Evolutionary conservation across 30 jellyfish, hydroid and myxozoan genomes (phyloP).

Genomic region (Clytia hemisphaerica): DNA sequence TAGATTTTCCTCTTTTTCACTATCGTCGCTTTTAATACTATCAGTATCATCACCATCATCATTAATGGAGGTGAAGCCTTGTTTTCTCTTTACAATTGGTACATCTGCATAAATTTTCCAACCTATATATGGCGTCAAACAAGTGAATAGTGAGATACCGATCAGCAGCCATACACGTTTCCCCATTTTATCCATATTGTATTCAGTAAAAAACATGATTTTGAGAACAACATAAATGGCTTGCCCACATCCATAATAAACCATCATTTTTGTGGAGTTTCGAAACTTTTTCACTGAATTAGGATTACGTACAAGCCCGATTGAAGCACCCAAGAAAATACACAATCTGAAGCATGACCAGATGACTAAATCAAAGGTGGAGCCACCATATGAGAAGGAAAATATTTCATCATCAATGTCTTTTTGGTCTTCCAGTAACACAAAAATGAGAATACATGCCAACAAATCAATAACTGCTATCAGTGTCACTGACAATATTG

Average conservation of each 20-base stretch:
- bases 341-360: conserved; percentile 45
- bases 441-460: neutral
- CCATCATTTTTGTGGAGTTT: neutral
- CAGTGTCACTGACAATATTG: neutral
- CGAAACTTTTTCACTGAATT: conserved; percentile 19
- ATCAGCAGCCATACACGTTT: conserved; percentile 24
- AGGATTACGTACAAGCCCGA: conserved; percentile 32
- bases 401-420: neutral
- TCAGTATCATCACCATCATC: conserved; percentile 8
- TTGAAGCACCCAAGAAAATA: conserved; percentile 29
- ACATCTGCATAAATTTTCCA: conserved; percentile 40
- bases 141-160: conserved; percentile 32
- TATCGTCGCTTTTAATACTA: neutral
- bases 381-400: conserved; percentile 38
- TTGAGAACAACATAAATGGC: conserved; percentile 27
- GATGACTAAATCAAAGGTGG: conserved; percentile 29
- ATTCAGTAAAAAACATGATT: conserved; percentile 63
- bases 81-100: conserved; percentile 24
- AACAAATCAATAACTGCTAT: neutral
- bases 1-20: conserved; percentile 2
- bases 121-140: conserved; percentile 13
- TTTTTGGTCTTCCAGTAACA: neutral
- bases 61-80: conserved; percentile 18
- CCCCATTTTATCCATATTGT: conserved; percentile 41
- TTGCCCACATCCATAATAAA: conserved; percentile 1